These are phyloP conservation scores for Leptinotarsa texana DNA, from an alignment of 1,140 invertebrate genomes.

Conservation along the genomic window DNA sequence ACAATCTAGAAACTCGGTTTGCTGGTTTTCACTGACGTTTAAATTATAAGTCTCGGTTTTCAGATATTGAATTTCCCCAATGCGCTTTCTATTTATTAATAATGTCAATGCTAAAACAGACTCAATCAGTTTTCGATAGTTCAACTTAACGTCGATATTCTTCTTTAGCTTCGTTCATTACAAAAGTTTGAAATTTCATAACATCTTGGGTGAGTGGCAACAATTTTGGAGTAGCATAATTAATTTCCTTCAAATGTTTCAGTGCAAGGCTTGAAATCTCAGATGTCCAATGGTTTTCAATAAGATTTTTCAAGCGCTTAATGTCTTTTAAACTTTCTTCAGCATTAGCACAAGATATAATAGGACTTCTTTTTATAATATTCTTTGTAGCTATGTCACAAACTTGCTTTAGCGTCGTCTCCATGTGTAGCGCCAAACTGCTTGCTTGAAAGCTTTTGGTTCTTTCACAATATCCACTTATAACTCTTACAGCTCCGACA, in stretches of 20 bases:
- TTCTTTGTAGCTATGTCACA: slow-evolving; percentile 33
- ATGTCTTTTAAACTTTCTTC: slow-evolving; percentile 30
- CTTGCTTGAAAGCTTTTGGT: slow-evolving; percentile 34
- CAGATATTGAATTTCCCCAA: slow-evolving; percentile 33
- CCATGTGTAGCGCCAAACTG: slow-evolving; percentile 39
- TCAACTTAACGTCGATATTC: neutral
- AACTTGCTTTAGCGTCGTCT: slow-evolving; percentile 32
- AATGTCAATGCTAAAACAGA: slow-evolving; percentile 28
- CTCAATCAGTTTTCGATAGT: neutral
- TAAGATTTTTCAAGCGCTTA: slow-evolving; percentile 32
- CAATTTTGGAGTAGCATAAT: slow-evolving; percentile 35
- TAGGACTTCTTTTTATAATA: slow-evolving; percentile 33
- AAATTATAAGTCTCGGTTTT: slow-evolving; percentile 25
- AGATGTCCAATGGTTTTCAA: slow-evolving; percentile 35
- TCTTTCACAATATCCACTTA: slow-evolving; percentile 33
- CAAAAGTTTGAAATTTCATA: slow-evolving; percentile 34
- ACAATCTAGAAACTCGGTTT: slow-evolving; percentile 33
- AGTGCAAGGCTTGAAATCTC: slow-evolving; percentile 39
- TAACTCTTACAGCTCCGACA: slow-evolving; percentile 35
- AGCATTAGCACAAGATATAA: slow-evolving; percentile 24
- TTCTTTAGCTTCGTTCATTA: neutral
- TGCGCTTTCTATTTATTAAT: slow-evolving; percentile 37
- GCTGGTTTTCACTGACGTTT: neutral
- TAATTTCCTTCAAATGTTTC: slow-evolving; percentile 41
- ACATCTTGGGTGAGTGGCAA: slow-evolving; percentile 35